Conservation (phyloP, 2,113 vertebrate genomes). For the Aythya baeri region DNA sequence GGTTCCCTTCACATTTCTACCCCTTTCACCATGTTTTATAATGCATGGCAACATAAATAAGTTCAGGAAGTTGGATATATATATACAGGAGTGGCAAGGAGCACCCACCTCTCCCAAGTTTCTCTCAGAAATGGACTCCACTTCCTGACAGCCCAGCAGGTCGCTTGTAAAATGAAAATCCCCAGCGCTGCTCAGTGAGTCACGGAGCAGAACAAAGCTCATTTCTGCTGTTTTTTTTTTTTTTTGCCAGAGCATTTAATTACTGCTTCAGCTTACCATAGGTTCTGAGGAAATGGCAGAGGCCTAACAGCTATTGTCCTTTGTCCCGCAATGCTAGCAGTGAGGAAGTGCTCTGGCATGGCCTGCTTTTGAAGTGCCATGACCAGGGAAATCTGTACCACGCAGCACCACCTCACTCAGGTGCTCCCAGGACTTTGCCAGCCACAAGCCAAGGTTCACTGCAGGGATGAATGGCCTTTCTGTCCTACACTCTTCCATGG, state of each 20-base stretch:
- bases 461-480: neutral
- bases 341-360: neutral
- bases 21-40: neutral
- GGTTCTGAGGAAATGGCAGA: slow-evolving; percentile 24
- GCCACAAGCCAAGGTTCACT: neutral
- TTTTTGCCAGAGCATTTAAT: slow-evolving; percentile 21
- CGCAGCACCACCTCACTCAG: neutral
- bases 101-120: neutral
- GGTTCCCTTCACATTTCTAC: neutral
- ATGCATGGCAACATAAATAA: neutral
- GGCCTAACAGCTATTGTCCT: slow-evolving; percentile 14
- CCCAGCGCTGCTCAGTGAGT: neutral
- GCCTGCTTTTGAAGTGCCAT: neutral
- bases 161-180: neutral
- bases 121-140: neutral
- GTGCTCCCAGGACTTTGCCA: neutral
- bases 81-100: neutral
- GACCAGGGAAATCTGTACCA: neutral
- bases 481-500: neutral
- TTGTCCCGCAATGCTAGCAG: neutral
- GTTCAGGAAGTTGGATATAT: neutral
- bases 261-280: neutral
- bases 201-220: neutral
- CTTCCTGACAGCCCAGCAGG: neutral
- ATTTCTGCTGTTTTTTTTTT: neutral